Base-by-base conservation (phyloP, 2,888 invertebrate species). In the Tyria jacobaeae region DNA sequence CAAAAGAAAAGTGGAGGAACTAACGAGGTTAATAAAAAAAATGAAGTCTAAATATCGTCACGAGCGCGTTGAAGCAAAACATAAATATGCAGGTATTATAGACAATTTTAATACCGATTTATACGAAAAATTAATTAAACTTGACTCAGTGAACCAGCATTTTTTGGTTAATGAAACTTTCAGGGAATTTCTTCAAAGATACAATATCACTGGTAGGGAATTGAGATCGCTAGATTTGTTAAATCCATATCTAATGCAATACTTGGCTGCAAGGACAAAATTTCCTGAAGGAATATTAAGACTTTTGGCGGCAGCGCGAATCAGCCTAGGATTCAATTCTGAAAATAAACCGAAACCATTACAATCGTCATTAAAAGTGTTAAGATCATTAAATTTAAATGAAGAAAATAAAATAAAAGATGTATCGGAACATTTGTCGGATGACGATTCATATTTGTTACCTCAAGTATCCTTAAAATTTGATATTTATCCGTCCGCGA, bases 81-180 rank as follows among this genome's bases (percentile, higher is more conserved):
- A 27, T 3, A 44, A 31, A 21, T 17, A 15, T 12, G 7, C 31
- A 0, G 17, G n/a, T 34, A 31, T 31, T 3, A 9, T 55, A 21
- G 41, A 44, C 7, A 2, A 7, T 9, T 21, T 44, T 44, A 0
- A 44, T 15, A 21, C 6, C 0, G 39, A 31, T 9, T 7, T 55
- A 34, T 31, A 31, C 14, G 7, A 15, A 14, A 31, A 7, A 34
- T 41, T 55, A 17, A 17, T 34, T 3, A 12, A 44, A 25, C 27
- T 55, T 4, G 44, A 55, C 17, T 6, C 21, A 14, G 0, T 55
- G 14, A 31, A 55, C 15, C 4, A 12, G 17, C 44, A 34, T 27
- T 55, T 34, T 12, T 24, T 55, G 14, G 3, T 15, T 4, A 55
- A 55, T 44, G 41, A 31, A 14, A 41, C 54, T 0, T 55, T 55